These are phyloP conservation scores for Muscina levida DNA, from an alignment of 2,888 invertebrate genomes.

Conservation along the genomic window DNA sequence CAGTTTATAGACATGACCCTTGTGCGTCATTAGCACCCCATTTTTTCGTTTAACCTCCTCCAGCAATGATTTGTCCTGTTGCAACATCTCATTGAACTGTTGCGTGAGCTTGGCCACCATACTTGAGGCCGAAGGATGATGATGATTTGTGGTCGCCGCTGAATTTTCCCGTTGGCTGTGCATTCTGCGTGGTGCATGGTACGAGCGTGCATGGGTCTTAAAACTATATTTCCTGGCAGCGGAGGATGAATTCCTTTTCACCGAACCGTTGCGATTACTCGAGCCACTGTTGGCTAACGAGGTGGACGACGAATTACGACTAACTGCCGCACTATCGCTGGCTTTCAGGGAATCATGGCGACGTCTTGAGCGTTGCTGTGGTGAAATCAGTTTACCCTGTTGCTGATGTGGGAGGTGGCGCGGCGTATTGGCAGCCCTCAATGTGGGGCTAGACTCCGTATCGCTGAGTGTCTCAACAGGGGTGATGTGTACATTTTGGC, in stretches of 20 bases:
- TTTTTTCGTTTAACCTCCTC: conserved; percentile 83
- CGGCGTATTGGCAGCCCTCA: conserved; percentile 26
- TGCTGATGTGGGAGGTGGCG: conserved; percentile 49
- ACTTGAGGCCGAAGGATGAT: conserved; percentile 75
- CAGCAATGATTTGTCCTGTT: conserved; percentile 78
- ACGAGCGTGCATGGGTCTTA: conserved; percentile 77
- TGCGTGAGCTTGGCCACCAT: conserved; percentile 86
- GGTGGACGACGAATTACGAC: conserved; percentile 57
- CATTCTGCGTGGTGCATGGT: conserved; percentile 74
- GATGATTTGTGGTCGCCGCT: not conserved
- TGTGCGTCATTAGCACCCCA: conserved; percentile 80
- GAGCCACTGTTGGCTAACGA: conserved; percentile 43
- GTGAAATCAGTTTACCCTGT: conserved; percentile 52
- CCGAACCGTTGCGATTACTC: conserved; percentile 61
- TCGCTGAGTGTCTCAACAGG: conserved; percentile 28
- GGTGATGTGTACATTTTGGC: conserved; percentile 45
- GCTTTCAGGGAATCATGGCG: conserved; percentile 51
- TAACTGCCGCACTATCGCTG: conserved; percentile 45
- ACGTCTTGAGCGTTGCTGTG: conserved; percentile 26
- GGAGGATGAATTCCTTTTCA: conserved; percentile 67
- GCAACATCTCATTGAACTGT: conserved; percentile 85
- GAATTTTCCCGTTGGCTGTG: conserved; percentile 53
- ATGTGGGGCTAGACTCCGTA: conserved; percentile 43
- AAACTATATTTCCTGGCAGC: conserved; percentile 80
- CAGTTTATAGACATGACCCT: conserved; percentile 78